These are phyloP conservation scores for Hylaeus volcanicus DNA, from an alignment of 1,140 invertebrate species.

Conservation along the genomic window DNA sequence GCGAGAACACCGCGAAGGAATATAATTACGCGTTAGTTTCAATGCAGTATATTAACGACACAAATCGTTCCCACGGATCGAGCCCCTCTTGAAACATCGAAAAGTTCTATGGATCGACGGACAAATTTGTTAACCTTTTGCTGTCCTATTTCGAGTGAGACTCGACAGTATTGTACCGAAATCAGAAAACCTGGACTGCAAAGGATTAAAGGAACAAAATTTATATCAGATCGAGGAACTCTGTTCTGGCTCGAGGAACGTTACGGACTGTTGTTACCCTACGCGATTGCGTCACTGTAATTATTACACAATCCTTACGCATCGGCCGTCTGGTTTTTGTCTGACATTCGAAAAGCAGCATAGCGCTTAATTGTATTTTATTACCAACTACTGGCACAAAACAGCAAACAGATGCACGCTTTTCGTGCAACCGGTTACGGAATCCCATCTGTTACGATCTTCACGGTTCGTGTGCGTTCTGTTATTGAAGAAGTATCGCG, in stretches of 20 bases:
- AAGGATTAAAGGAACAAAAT: too few relatives aligned
- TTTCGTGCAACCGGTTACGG: not conserved
- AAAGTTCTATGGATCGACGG: too few relatives aligned
- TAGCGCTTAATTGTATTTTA: not conserved
- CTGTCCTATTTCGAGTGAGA: too few relatives aligned
- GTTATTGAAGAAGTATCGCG: conserved; percentile 29
- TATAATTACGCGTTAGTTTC: conserved; percentile 17
- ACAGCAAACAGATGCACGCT: conserved; percentile 10
- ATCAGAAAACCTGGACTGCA: too few relatives aligned
- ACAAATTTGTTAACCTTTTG: too few relatives aligned
- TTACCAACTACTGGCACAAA: not conserved
- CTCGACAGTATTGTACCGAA: too few relatives aligned
- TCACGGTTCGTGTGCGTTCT: not conserved
- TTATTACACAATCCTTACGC: too few relatives aligned
- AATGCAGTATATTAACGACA: not conserved
- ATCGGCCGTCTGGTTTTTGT: not conserved
- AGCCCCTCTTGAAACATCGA: too few relatives aligned
- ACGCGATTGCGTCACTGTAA: too few relatives aligned
- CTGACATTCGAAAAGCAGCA: not conserved
- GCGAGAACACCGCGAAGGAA: not conserved
- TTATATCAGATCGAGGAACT: too few relatives aligned
- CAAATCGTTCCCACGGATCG: not conserved
- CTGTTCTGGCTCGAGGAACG: too few relatives aligned
- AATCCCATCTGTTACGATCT: conserved; percentile 20
- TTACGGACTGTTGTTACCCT: too few relatives aligned